These are phyloP conservation scores for Pammene fasciana DNA, from an alignment of 2,888 invertebrate species.

Conservation along the genomic window DNA sequence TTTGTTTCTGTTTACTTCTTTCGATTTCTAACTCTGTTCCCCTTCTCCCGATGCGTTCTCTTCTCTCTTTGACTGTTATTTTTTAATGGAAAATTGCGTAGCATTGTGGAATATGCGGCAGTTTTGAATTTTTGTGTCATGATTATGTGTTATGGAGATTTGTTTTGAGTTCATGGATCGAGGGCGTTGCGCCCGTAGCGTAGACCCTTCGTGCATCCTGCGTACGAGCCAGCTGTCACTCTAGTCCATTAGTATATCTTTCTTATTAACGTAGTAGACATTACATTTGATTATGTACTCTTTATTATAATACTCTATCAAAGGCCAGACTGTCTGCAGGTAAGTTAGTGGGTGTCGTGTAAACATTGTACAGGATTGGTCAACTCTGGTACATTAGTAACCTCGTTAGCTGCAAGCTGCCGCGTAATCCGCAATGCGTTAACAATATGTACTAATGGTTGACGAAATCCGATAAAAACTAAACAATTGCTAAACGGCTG, in stretches of 20 bases:
- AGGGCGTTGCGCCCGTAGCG: slow-evolving; percentile 62
- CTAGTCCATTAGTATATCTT: slow-evolving; percentile 44
- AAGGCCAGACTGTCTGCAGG: slow-evolving; percentile 3
- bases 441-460: slow-evolving; percentile 78
- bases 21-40: slow-evolving; percentile 53
- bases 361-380: slow-evolving; percentile 6
- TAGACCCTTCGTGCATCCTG: slow-evolving; percentile 74
- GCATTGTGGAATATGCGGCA: slow-evolving; percentile 82
- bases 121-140: slow-evolving; percentile 62
- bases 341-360: slow-evolving; percentile 27
- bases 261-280: slow-evolving; percentile 28
- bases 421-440: slow-evolving; percentile 77
- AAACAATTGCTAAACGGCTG: slow-evolving; percentile 42
- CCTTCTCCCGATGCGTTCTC: slow-evolving; percentile 58
- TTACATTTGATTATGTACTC: slow-evolving; percentile 8
- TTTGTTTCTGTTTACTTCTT: slow-evolving; percentile 56
- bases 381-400: not conserved
- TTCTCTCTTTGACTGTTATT: slow-evolving; percentile 67
- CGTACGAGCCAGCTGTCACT: slow-evolving; percentile 56
- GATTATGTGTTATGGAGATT: slow-evolving; percentile 49
- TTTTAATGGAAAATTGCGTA: slow-evolving; percentile 72
- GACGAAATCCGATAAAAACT: slow-evolving; percentile 56
- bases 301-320: not conserved
- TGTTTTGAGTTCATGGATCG: slow-evolving; percentile 63
- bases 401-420: slow-evolving; percentile 55